A percentile compares a stretch with the other conserved stretches of the same genome.
These are phyloP conservation scores for Toxonevra muliebris DNA, from an alignment of 2,888 invertebrate species.

Conservation along the genomic window DNA sequence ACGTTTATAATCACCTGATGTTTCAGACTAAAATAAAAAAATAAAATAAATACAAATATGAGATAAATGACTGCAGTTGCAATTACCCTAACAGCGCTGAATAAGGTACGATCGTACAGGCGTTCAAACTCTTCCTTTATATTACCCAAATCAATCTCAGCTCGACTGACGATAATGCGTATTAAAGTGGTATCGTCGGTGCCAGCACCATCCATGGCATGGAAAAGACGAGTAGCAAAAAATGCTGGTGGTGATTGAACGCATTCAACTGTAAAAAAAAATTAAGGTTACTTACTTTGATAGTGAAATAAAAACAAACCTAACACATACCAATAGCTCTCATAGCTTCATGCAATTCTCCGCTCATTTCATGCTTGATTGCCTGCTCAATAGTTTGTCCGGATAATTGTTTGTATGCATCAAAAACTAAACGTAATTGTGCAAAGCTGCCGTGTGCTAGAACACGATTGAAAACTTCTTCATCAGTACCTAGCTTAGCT, in stretches of 20 bases:
- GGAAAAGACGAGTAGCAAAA: slow-evolving; percentile 73
- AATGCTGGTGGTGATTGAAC: slow-evolving; percentile 72
- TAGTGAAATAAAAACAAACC: neutral
- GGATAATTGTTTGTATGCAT: slow-evolving; percentile 75
- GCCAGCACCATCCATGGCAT: slow-evolving; percentile 74
- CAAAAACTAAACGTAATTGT: slow-evolving; percentile 74
- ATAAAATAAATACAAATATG: too few species aligned
- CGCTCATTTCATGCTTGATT: slow-evolving; percentile 71
- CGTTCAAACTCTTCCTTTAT: slow-evolving; percentile 76
- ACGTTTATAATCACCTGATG: slow-evolving; percentile 22
- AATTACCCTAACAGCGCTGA: slow-evolving; percentile 70
- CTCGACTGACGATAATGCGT: slow-evolving; percentile 73
- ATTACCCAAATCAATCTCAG: slow-evolving; percentile 74
- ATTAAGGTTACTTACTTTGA: neutral
- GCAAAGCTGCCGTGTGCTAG: slow-evolving; percentile 77
- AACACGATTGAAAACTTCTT: slow-evolving; percentile 75
- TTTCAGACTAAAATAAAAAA: slow-evolving; percentile 24
- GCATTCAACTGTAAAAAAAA: slow-evolving; percentile 71
- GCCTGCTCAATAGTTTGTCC: slow-evolving; percentile 77
- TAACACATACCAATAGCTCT: slow-evolving; percentile 70
- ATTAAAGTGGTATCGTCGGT: slow-evolving; percentile 77
- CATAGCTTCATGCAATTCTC: slow-evolving; percentile 73
- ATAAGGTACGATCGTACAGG: slow-evolving; percentile 73
- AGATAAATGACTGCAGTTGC: too few species aligned
- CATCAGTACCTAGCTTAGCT: slow-evolving; percentile 75